Evolutionary conservation across 2,888 invertebrate species (phyloP), one percentile per base, ranked within the genome.

Genomic region (Epinotia ramella): DNA sequence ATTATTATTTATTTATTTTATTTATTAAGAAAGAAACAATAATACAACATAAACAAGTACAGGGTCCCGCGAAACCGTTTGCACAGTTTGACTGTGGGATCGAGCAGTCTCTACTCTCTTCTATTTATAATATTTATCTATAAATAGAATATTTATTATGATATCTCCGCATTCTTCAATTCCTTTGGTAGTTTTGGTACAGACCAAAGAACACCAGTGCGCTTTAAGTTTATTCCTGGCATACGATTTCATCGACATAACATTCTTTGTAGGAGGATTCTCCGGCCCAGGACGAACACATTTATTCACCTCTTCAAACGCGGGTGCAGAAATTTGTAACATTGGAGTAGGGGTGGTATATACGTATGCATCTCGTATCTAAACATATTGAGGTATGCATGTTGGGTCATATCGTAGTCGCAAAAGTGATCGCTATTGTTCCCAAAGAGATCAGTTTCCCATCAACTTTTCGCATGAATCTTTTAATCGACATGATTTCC

Each of bases 301-400:
- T 46, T 46, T 65, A 46, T 20, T 65, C 64, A 2, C 44, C 49
- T 24, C 66, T 9, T 7, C 66, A 66, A 7, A 66, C 28, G 13
- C 20, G 49, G 20, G 66, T 65, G 46, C 12, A 65, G 13, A 18
- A 46, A 65, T 18, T 40, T 40, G 12, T 24, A 66, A 16, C 66
- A 66, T n/a, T 66, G 66, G 5, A 66, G n/a, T 7, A 66, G 24
- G 4, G 66, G 66, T 24, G 53, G 66, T 16, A 66, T 49, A 3
- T 53, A 66, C 9, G 7, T 3, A 16, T 49, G 16, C 0, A 66
- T 13, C 16, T 5, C 11, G 9, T 66, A 66, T 53, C 53, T 49
- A 2, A 18, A 66, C 24, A 24, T 53, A 7, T 66, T 13, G 6
- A 66, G 13, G 12, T 53, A 66, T 6, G 46, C 46, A 40, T 63